These are phyloP conservation scores for Drosophila nr. perissopoda DNA, from an alignment of 2,888 invertebrate species.

Conservation along the genomic window DNA sequence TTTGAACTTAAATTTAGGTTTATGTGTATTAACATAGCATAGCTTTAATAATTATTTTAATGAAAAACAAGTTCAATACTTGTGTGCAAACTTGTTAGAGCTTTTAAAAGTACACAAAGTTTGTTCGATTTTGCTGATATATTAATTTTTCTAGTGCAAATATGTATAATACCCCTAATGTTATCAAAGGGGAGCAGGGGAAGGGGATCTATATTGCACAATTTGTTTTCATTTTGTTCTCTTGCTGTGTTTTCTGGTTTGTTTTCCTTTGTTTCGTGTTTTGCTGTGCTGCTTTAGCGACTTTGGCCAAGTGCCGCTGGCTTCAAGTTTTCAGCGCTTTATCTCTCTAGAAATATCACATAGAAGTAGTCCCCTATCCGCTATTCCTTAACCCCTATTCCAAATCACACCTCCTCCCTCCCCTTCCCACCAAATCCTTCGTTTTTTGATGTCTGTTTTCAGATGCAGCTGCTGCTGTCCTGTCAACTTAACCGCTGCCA, in stretches of 20 bases:
- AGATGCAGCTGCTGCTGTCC: constrained; percentile 32
- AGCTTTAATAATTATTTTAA: neutral
- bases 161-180: constrained; percentile 52
- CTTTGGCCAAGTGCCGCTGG: constrained; percentile 64
- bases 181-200: neutral
- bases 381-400: neutral
- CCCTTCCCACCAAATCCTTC: neutral
- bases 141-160: neutral
- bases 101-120: neutral
- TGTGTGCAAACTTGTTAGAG: neutral
- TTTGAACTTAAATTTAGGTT: neutral
- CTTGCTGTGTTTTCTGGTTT: constrained; percentile 17
- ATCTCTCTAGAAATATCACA: constrained; percentile 49
- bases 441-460: neutral
- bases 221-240: constrained; percentile 72
- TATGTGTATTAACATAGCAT: no score
- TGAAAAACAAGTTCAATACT: neutral
- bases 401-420: neutral
- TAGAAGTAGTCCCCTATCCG: constrained; percentile 21
- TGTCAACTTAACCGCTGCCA: constrained; percentile 77
- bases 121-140: neutral
- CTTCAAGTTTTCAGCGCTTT: constrained; percentile 72
- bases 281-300: constrained; percentile 46
- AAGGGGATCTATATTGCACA: constrained; percentile 45
- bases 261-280: constrained; percentile 6